Base-by-base conservation (phyloP, 1,140 invertebrate species). In the Drosophila kohkoa region DNA sequence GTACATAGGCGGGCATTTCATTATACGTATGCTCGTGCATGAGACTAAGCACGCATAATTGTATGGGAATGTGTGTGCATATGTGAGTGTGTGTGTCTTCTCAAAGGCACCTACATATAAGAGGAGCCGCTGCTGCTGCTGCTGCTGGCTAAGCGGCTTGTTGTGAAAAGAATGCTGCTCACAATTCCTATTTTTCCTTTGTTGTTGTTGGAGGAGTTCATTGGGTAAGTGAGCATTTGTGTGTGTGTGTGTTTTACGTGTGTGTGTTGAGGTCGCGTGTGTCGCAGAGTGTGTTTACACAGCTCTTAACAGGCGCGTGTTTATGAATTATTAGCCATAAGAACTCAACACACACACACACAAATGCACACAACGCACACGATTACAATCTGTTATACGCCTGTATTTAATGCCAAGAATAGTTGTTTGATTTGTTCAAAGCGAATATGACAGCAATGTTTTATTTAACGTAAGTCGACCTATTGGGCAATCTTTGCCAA, bases 261-360 rank as follows among this genome's bases (percentile, higher is more conserved):
- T 28, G 64, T 58, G 38, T 64, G 77, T 45, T 8, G 58, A 48
- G 71, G 51, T 64, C 45, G 74, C 58, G 57, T 58, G 51, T 67
- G 51, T 76, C 64, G 41, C 30, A 38, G 57, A 68, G 54, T 67
- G 79, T 77, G 62, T 65, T 65, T 70, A 64, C 66, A 57, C 30
- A 68, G 79, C 65, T 77, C 70, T 82, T 75, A 72, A 64, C 62
- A 71, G 80, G 80, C 75, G 75, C 80, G 75, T 82, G 80, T 79
- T 79, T 82, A 82, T 82, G 80, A 82, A 82, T 82, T 82, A 82
- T 82, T 78, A 82, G 80, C 32, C 20, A 41, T 41, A 63, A 64
- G 68, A 55, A 43, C 46, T 2, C 28, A 38, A 43, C 46, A 5
- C 28, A 38, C 46, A 5, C 28, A 38, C 60, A 20, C 28, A 45